Conservation (phyloP, 2,113 vertebrate genomes). For the Amblyornis subalaris region DNA sequence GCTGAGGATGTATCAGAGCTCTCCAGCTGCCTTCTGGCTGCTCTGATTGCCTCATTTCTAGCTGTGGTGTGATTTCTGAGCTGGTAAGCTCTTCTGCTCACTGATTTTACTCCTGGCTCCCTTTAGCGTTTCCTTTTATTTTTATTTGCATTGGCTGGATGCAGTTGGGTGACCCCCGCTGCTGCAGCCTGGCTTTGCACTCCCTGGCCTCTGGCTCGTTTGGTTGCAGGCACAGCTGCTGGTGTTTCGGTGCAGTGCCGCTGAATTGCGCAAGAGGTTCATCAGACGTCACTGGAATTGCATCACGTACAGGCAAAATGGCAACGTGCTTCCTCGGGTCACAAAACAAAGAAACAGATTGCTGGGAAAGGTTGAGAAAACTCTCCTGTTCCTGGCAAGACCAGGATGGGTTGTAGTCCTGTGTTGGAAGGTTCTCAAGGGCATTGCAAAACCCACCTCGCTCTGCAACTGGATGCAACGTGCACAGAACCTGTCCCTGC, state of each 20-base stretch:
- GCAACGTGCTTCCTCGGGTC: background rate
- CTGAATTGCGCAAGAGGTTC: background rate
- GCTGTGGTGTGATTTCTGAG: background rate
- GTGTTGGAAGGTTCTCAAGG: background rate
- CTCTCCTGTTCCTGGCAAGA: background rate
- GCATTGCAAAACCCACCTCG: background rate
- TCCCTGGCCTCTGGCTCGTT: background rate
- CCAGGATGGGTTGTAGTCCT: background rate
- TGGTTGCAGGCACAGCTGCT: fast-evolving
- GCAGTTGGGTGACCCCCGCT: background rate
- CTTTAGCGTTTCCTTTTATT: background rate
- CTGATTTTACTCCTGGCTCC: background rate
- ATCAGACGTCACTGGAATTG: background rate
- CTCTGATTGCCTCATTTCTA: background rate
- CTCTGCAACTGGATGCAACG: fast-evolving
- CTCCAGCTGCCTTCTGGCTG: background rate
- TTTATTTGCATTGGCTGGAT: background rate
- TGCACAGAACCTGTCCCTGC: background rate
- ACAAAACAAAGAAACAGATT: background rate
- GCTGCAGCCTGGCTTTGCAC: background rate
- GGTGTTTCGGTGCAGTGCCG: background rate
- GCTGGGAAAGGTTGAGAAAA: background rate
- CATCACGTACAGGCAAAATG: background rate
- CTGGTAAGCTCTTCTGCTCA: background rate
- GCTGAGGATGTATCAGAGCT: background rate